Percentiles rank a stretch among this genome's conserved stretches.
Conservation (phyloP, 2,113 vertebrate genomes). For the Hydrolagus affinis region DNA sequence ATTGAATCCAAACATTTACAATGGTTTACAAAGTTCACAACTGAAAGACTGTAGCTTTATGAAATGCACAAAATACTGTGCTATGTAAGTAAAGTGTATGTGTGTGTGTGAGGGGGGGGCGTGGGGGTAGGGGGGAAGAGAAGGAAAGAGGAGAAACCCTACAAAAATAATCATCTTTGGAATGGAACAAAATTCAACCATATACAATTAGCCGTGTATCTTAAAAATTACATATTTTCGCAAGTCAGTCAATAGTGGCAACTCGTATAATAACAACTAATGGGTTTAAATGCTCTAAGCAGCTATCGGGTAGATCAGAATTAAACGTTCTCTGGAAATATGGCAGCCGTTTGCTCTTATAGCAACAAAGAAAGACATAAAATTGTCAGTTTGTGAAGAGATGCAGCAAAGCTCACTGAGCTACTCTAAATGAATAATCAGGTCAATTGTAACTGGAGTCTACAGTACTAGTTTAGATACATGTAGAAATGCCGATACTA, state of each 20-base stretch:
- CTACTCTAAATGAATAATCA: slow-evolving; percentile 1
- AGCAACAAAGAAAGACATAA: neutral
- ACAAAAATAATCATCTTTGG: slow-evolving; percentile 32
- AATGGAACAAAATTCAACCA: slow-evolving; percentile 28
- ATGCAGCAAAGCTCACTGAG: neutral
- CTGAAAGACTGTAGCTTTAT: neutral
- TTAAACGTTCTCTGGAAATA: slow-evolving; percentile 12
- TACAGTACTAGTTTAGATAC: neutral
- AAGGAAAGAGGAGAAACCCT: neutral
- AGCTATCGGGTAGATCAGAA: neutral
- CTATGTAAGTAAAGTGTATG: slow-evolving; percentile 3
- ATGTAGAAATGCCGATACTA: neutral
- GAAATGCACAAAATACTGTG: slow-evolving; percentile 25
- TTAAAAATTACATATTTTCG: neutral
- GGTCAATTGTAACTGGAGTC: slow-evolving; percentile 7
- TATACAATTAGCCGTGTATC: slow-evolving; percentile 18
- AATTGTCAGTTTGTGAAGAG: neutral
- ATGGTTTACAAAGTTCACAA: neutral
- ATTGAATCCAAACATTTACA: slow-evolving; percentile 21
- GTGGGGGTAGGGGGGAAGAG: too few relatives aligned
- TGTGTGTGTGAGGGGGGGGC: too few relatives aligned
- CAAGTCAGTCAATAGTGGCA: slow-evolving; percentile 2
- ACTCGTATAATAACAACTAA: slow-evolving; percentile 9
- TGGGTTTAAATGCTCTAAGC: neutral
- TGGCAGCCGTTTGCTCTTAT: neutral